Conservation (phyloP, 2,797 vertebrate species). For the Emys orbicularis region DNA sequence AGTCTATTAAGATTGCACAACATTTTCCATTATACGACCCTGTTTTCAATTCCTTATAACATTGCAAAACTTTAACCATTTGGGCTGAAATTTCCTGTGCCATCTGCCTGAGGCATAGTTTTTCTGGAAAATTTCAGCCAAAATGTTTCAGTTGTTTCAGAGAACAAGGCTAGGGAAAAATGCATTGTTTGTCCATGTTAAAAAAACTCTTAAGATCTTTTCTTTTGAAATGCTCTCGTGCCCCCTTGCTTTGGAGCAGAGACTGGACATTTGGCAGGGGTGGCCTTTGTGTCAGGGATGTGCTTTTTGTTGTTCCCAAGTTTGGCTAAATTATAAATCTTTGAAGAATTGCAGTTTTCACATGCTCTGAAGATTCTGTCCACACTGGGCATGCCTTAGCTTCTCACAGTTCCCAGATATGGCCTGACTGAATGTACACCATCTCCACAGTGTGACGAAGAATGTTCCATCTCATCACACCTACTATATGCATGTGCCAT, state of each 20-base stretch:
- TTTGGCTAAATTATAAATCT: constrained; percentile 10
- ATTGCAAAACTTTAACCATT: background rate
- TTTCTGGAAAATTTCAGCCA: background rate
- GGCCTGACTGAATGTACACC: too few species aligned
- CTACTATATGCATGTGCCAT: too few species aligned
- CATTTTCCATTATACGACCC: constrained; percentile 11
- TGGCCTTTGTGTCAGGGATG: constrained; percentile 44
- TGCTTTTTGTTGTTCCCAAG: background rate
- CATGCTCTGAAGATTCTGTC: too few species aligned
- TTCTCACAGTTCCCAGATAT: too few species aligned
- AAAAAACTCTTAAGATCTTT: constrained; percentile 38
- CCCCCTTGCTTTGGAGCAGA: background rate
- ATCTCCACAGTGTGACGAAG: too few species aligned
- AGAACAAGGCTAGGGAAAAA: constrained; percentile 37
- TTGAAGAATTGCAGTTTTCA: background rate
- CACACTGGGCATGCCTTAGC: too few species aligned
- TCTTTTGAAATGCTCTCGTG: background rate
- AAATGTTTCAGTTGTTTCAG: background rate
- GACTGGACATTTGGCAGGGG: constrained; percentile 18
- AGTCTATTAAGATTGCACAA: background rate
- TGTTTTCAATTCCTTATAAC: background rate
- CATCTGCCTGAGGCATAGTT: too few species aligned
- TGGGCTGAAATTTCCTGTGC: background rate
- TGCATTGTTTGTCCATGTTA: constrained; percentile 7
- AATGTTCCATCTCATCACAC: too few species aligned